Conservation (phyloP, 2,797 vertebrate species). For the Microcaecilia unicolor region DNA sequence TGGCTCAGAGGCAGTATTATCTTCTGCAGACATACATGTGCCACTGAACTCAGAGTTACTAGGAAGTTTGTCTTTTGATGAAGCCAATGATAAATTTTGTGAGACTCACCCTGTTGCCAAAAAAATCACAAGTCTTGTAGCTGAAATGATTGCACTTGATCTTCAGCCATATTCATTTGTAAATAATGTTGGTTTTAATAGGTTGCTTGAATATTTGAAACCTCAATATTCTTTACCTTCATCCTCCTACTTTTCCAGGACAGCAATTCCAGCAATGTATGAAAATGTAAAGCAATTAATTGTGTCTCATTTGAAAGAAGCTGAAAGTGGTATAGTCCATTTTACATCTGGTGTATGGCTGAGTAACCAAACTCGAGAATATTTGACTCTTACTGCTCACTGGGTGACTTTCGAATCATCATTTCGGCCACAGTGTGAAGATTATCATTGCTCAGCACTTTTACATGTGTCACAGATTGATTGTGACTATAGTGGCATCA, state of each 20-base stretch:
- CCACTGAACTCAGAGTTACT: constrained; percentile 59
- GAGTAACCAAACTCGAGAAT: constrained; percentile 89
- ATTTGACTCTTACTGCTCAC: constrained; percentile 88
- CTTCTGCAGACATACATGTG: constrained; percentile 50
- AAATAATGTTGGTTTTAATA: constrained; percentile 83
- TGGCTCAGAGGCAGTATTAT: constrained; percentile 63
- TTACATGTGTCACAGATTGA: constrained; percentile 85
- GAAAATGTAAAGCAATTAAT: constrained; percentile 81
- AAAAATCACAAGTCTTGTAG: constrained; percentile 93
- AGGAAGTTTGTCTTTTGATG: constrained; percentile 62
- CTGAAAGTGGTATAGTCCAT: constrained; percentile 85
- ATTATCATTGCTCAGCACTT: constrained; percentile 89
- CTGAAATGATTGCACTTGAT: constrained; percentile 97
- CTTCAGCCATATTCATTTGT: constrained; percentile 93
- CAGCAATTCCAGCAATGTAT: constrained; percentile 94
- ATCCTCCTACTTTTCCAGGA: constrained; percentile 89
- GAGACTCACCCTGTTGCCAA: constrained; percentile 91
- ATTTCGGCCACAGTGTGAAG: constrained; percentile 77
- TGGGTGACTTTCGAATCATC: constrained; percentile 87
- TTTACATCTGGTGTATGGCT: constrained; percentile 95
- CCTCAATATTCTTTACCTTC: constrained; percentile 87
- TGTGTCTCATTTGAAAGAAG: constrained; percentile 83
- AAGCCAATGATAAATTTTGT: constrained; percentile 70
- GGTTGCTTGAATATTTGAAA: constrained; percentile 89
- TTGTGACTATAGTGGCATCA: constrained; percentile 78